Base-by-base conservation (phyloP, 2,113 vertebrate genomes). In the Nannospalax galili region DNA sequence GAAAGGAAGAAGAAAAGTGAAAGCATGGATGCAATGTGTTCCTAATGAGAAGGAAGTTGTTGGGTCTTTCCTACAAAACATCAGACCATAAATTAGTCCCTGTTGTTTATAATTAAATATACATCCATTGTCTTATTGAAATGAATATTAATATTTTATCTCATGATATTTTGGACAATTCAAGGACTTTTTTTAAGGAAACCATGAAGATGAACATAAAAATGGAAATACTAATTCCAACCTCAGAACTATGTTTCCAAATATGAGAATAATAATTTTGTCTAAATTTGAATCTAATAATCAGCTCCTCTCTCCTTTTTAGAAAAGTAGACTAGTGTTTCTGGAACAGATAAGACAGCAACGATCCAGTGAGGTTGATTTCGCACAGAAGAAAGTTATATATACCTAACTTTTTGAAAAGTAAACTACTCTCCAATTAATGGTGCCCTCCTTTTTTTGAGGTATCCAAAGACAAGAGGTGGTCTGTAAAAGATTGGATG, bases 391-490 rank as follows among this genome's bases (percentile, higher is more conserved):
- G 87, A 97, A 97, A 91, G 81, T 91, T 15, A 62, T 73, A 88
- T 96, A 92, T 16, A 73, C 26, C 93, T 70, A 94, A 30, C 65
- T 92, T 79, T n/a, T 9, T 91, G 32, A 67, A 94, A 92, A 56
- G 78, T 96, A 56, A 96, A 87, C 45, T 92, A 84, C 90, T 92
- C 87, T 94, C 88, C 28, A 72, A 91, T 78, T 97, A 96, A 96
- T 95, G 15, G 69, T 97, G 22, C 96, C 93, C 89, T 97, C 96
- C 97, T 97, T 77, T 97, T 88, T 98, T 93, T 94, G 98, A 99
- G 99, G 99, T 97, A 96, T 98, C 65, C 99, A 99, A 98, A 99
- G 99, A 98, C 99, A 99, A 98, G 99, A 99, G 93, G 98, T 99
- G 96, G 99, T 99, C 69, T 99, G 99, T 98, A 99, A 99, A 98